phyloP scores from a whole-genome alignment of 1,140 invertebrate genomes.

The Planococcus citri region DNA sequence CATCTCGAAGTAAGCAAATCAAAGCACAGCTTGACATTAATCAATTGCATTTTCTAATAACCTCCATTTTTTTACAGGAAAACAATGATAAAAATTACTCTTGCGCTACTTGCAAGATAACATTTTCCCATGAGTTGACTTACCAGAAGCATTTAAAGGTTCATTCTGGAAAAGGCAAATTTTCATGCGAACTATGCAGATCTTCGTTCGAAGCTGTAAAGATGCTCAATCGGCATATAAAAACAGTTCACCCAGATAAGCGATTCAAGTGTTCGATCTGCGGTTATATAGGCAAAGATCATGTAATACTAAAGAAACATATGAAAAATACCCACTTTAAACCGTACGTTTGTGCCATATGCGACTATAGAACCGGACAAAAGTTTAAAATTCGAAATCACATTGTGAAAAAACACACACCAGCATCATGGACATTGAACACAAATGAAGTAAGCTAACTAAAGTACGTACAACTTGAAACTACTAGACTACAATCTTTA shows the following conservation, averaged over 20 bases:
- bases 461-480: no score
- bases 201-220: constrained; percentile 28
- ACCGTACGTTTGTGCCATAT: constrained; percentile 41
- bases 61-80: not conserved
- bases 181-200: constrained; percentile 41
- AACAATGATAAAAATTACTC: not conserved
- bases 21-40: no score
- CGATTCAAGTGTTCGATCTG: constrained; percentile 40
- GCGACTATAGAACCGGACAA: no score
- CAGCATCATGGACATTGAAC: no score
- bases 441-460: no score
- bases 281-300: constrained; percentile 35
- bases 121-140: not conserved
- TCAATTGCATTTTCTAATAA: constrained; percentile 45
- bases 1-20: no score
- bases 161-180: constrained; percentile 42
- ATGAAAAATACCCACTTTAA: constrained; percentile 33
- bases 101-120: not conserved
- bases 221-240: constrained; percentile 24
- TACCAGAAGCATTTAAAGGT: constrained; percentile 31
- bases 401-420: no score
- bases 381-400: no score
- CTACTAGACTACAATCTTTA: no score
- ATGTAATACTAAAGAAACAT: constrained; percentile 17
- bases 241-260: constrained; percentile 32